Percentiles rank a stretch among this genome's conserved stretches.
These are phyloP conservation scores for Cancer borealis DNA, from an alignment of 2,888 invertebrate genomes.

Conservation along the genomic window DNA sequence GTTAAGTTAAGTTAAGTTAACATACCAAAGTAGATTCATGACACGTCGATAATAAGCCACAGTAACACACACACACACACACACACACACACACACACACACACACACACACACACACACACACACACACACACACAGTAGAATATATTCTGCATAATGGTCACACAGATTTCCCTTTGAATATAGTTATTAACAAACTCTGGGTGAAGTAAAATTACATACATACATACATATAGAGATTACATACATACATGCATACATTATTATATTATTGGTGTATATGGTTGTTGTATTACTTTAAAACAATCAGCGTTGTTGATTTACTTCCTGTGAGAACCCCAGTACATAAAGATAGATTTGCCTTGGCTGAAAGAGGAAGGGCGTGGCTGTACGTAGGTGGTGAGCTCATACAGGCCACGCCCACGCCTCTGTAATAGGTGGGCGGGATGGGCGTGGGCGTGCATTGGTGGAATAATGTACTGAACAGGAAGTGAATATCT, in stretches of 20 bases:
- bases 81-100: slow-evolving; percentile 26
- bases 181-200: too few species aligned
- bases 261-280: too few species aligned
- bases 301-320: not conserved
- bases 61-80: not conserved
- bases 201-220: too few species aligned
- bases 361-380: not conserved
- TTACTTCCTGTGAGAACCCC: not conserved
- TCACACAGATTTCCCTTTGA: too few species aligned
- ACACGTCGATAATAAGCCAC: not conserved
- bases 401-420: not conserved
- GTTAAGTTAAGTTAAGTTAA: not conserved
- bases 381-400: not conserved
- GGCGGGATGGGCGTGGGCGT: not conserved
- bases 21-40: not conserved
- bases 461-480: not conserved
- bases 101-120: slow-evolving; percentile 5
- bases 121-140: not conserved
- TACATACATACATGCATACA: too few species aligned
- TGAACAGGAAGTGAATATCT: not conserved
- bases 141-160: too few species aligned
- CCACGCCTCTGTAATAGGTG: not conserved
- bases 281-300: too few species aligned
- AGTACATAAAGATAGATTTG: not conserved
- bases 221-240: too few species aligned